Evolutionary conservation across 2,888 invertebrate genomes (phyloP), one percentile per base, ranked within the genome.

Genomic region (Rhabditoides inermis): DNA sequence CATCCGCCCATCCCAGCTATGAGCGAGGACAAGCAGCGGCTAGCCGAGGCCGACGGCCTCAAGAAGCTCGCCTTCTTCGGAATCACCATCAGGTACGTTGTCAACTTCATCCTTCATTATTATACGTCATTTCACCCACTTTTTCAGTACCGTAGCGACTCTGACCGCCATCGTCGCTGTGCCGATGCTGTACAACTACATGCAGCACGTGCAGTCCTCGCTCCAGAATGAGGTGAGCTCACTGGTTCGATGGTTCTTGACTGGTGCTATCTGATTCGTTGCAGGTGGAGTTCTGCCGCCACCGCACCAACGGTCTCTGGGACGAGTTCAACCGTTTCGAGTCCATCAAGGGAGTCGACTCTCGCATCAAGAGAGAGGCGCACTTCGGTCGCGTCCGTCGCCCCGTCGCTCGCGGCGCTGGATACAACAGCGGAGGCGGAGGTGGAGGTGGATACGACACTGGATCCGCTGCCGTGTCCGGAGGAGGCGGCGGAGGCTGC

Each of bases 171-270:
- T 70, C 53, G 60, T 75, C 23, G 64, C 68, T 45, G 62, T 75
- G 35, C 75, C 75, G n/a, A 71, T 74, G 69, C 61, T 75, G 32
- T 75, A 73, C 66, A 72, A 65, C 55, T 75, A 75, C 65, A 67
- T 73, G 59, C 72, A 72, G 45, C 63, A 66, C 52, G 70, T 75
- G 20, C 73, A 73, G 54, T 64, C 69, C 5, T 61, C 69, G 6
- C 67, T 75, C 42, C 69, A 70, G 49, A 68, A 63, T 25, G 72
- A 72, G 60, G 58, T 70, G 10, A 12, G 20, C 15, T 20, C n/a
- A 1, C 25, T 4, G 18, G 6, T 18, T 15, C 7, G 6, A 7
- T 40, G 44, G n/a, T n/a, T n/a, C 22, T 22, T 20, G 12, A 1
- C 25, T 4, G 18, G 6, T 18, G 18, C 7, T 18, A 7, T 40